Base-by-base conservation (phyloP, 2,888 invertebrate species). In the Pyrrhopygopsis socrates region DNA sequence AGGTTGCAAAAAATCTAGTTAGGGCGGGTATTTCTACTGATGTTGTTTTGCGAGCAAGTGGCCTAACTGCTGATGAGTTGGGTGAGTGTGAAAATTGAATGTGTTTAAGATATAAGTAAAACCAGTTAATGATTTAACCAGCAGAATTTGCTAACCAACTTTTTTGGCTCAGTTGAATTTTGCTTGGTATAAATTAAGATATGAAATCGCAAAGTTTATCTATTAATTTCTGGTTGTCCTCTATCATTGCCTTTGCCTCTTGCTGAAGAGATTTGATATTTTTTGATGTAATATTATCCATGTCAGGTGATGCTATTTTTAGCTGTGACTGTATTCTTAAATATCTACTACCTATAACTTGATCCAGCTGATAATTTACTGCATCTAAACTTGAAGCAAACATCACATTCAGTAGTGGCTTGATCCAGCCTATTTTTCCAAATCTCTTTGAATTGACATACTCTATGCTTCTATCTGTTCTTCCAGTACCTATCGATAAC, bases 21-120 rank as follows among this genome's bases (percentile, higher is more conserved):
- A 54, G 18, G 20, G 60, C 50, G 34, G 54, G 50, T 75, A 30
- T 75, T 75, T 22, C 77, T 77, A 77, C 20, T 38, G 77, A 77
- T 77, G 65, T 77, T 77, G 65, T 77, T 65, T n/a, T 65, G 65
- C 41, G 20, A 54, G 20, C 54, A 15, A 54, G 13, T 54, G 54
- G 54, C 20, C 54, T 54, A 15, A 54, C 54, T 15, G 54, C 20
- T 54, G 20, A 54, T 20, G 38, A 38, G 38, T 38, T 38, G 38
- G 38, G 38, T 38, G 54, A 54, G 54, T 54, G 54, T 54, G 54
- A 54, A 54, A 54, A 54, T 54, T 54, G 54, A 54, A 54, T 54
- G 54, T 54, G 54, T 54, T 54, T 54, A 54, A 54, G 54, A 54
- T 54, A n/a, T 54, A 54, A 54, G 54, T 54, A 54, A 54, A 54